Percentiles rank a stretch among this genome's conserved stretches.
phyloP scores from a whole-genome alignment of 2,113 vertebrate genomes.

The Gobiocypris rarus region DNA sequence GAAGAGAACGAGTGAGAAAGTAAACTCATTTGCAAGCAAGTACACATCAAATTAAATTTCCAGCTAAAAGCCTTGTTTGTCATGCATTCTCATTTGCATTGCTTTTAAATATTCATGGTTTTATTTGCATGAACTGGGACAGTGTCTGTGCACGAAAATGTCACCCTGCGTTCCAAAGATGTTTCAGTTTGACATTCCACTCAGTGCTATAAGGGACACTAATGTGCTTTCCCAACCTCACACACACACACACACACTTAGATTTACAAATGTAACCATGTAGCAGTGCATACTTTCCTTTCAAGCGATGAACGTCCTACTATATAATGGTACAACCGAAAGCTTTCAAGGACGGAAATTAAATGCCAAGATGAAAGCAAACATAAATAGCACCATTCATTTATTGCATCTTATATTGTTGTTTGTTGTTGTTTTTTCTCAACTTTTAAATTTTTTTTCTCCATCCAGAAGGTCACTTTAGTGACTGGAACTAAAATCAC shows the following conservation, averaged over 20 bases:
- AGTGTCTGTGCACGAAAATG: slow-evolving; percentile 58
- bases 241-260: slow-evolving; percentile 37
- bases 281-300: background rate
- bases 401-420: background rate
- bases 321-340: slow-evolving; percentile 19
- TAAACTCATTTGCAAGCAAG: slow-evolving; percentile 72
- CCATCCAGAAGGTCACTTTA: background rate
- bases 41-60: slow-evolving; percentile 75
- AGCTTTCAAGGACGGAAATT: slow-evolving; percentile 32
- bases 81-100: slow-evolving; percentile 72
- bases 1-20: slow-evolving; percentile 52
- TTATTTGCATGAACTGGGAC: slow-evolving; percentile 73
- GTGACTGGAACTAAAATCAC: background rate
- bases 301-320: slow-evolving; percentile 18
- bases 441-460: no score
- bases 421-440: background rate
- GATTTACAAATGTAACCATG: background rate
- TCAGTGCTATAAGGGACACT: slow-evolving; percentile 41
- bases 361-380: background rate
- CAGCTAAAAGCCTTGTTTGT: slow-evolving; percentile 76
- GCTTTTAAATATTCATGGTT: slow-evolving; percentile 75
- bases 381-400: background rate
- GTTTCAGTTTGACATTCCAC: slow-evolving; percentile 57
- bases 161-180: slow-evolving; percentile 57
- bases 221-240: slow-evolving; percentile 52